These are phyloP conservation scores for Cacoxenus indagator DNA, from an alignment of 2,888 invertebrate genomes.

Conservation along the genomic window DNA sequence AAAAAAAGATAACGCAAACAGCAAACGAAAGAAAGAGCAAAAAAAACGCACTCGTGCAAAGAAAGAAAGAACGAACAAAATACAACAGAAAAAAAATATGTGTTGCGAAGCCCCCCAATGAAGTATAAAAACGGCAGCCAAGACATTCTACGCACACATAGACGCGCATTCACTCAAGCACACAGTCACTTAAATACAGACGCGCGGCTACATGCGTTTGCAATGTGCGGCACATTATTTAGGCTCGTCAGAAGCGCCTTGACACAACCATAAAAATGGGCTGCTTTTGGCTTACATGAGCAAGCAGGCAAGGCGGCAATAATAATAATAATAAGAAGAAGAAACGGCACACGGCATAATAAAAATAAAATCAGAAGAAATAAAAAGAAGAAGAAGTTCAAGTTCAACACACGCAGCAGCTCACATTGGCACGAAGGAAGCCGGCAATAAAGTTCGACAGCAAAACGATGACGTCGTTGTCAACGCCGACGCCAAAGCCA, in stretches of 20 bases:
- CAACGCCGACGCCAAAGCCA: too few relatives aligned
- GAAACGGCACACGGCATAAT: conserved; percentile 19
- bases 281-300: background rate
- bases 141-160: conserved; percentile 18
- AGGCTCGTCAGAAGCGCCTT: conserved; percentile 40
- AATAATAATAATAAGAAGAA: conserved; percentile 24
- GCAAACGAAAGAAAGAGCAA: conserved; percentile 33
- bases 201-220: background rate
- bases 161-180: conserved; percentile 35
- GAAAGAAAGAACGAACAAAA: conserved; percentile 31
- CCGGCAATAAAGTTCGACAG: conserved; percentile 13
- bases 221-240: conserved; percentile 14
- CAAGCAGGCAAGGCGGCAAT: conserved; percentile 6
- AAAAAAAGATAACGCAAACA: conserved; percentile 45
- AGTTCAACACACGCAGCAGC: conserved; percentile 40
- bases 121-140: conserved; percentile 24
- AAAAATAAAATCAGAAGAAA: conserved; percentile 26
- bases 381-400: conserved; percentile 44
- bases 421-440: background rate
- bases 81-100: conserved; percentile 23
- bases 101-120: conserved; percentile 44
- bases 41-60: conserved; percentile 26
- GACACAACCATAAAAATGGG: conserved; percentile 54
- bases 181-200: background rate
- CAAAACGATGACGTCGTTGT: background rate